A percentile compares a stretch with the other conserved stretches of the same genome.
These are phyloP conservation scores for Puma concolor DNA, from an alignment of 2,113 vertebrate genomes.

Conservation along the genomic window DNA sequence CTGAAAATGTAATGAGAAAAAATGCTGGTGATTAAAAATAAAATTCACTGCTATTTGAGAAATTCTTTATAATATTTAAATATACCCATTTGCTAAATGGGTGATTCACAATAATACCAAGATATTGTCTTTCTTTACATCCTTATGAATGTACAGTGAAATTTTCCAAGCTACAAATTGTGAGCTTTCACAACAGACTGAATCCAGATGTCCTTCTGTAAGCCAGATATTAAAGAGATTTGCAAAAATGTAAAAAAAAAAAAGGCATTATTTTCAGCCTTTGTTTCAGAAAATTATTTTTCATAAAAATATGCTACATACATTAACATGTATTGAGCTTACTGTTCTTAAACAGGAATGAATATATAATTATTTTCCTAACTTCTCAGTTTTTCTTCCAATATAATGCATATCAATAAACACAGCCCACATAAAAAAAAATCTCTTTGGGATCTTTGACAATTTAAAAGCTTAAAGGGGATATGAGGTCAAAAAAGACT, in stretches of 20 bases:
- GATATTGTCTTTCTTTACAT: not conserved
- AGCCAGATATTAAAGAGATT: slow-evolving; percentile 14
- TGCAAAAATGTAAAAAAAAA: slow-evolving; percentile 16
- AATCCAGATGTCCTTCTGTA: not conserved
- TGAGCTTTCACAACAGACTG: not conserved
- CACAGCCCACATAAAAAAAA: not conserved
- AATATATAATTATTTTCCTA: slow-evolving; percentile 1
- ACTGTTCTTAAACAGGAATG: not conserved
- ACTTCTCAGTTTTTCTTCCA: not conserved
- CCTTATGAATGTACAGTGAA: not conserved
- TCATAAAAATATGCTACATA: not conserved
- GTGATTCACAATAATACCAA: not conserved
- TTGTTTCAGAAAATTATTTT: not conserved
- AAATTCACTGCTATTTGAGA: not conserved
- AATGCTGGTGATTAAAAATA: not conserved
- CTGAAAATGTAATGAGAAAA: not conserved
- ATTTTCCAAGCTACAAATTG: not conserved
- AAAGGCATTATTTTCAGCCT: not conserved
- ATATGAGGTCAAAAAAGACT: not conserved
- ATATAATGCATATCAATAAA: not conserved
- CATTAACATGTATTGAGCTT: not conserved
- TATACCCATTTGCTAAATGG: not conserved
- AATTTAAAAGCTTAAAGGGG: not conserved
- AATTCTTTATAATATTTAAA: not conserved
- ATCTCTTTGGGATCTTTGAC: not conserved